These are phyloP conservation scores for Limanda limanda DNA, from an alignment of 2,113 vertebrate species.

Conservation along the genomic window DNA sequence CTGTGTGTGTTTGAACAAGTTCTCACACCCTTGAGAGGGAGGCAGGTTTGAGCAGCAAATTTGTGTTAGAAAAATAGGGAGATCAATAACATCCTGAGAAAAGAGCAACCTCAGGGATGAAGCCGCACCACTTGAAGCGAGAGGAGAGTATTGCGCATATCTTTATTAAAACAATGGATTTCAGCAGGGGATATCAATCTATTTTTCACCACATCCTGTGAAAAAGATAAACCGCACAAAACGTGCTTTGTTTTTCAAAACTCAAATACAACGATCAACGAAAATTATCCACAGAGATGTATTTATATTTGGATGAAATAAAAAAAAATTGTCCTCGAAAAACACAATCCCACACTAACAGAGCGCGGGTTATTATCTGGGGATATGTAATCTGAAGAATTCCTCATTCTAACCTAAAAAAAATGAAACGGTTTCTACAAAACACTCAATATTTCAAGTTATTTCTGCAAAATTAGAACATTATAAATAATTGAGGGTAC, in stretches of 20 bases:
- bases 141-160: constrained; percentile 13
- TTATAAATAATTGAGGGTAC: background rate
- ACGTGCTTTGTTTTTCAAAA: background rate
- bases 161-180: constrained; percentile 65
- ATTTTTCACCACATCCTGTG: constrained; percentile 47
- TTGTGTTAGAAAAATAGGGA: constrained; percentile 36
- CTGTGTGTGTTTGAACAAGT: constrained; percentile 3
- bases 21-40: constrained; percentile 40
- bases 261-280: constrained; percentile 47
- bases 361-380: no score
- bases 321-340: background rate
- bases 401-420: background rate
- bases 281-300: constrained; percentile 22
- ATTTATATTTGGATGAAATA: constrained; percentile 40
- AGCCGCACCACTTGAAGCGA: background rate
- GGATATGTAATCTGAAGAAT: background rate
- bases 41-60: constrained; percentile 23
- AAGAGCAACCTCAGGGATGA: constrained; percentile 54
- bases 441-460: background rate
- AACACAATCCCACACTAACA: background rate
- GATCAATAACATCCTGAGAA: constrained; percentile 67
- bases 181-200: constrained; percentile 54
- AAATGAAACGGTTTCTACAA: background rate
- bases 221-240: constrained; percentile 32
- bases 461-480: background rate